Evolutionary conservation across 2,113 vertebrate genomes (phyloP), one percentile per base, ranked within the genome.

Genomic region (Gobius niger): DNA sequence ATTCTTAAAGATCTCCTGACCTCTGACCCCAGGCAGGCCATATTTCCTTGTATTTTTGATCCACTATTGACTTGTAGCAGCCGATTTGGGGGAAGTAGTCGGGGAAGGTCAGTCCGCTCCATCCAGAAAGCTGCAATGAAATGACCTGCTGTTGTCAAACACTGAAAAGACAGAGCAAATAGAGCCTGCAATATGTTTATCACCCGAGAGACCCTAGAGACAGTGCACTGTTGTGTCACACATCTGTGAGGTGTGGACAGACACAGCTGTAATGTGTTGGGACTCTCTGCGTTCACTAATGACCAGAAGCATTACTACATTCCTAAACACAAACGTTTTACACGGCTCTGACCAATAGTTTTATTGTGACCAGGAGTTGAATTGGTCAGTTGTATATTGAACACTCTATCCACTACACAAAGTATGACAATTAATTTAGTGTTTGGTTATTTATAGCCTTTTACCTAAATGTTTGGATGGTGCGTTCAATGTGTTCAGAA

Each of bases 61-160:
- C 68, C 59, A 14, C n/a, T 7, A 40, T 56, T 52, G 44, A 60
- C 60, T 56, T 11, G 24, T 34, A 47, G 61, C 40, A 14, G 57
- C 71, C 56, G 61, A 7, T 52, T 10, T 16, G 47, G 9, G 77
- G 86, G 1, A 62, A 57, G 68, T 44, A 66, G 76, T 52, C 78
- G 51, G 67, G 4, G 18, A 34, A 85, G 86, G 87, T 90, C 87
- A 83, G 19, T 51, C 51, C 78, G 81, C 87, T 91, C 91, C 79
- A 90, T 91, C 84, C 76, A 15, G 0, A 57, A 61, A 82, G 77
- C 66, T 81, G 52, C 65, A 49, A 71, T 70, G 51, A 67, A 72
- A 16, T 78, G 85, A 77, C 74, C 78, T 71, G 73, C 77, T 83
- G 77, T 84, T 77, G 70, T 70, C 59, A 54, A 47, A 65, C 66